These are phyloP conservation scores for Boloria selene DNA, from an alignment of 2,888 invertebrate species.

Conservation along the genomic window DNA sequence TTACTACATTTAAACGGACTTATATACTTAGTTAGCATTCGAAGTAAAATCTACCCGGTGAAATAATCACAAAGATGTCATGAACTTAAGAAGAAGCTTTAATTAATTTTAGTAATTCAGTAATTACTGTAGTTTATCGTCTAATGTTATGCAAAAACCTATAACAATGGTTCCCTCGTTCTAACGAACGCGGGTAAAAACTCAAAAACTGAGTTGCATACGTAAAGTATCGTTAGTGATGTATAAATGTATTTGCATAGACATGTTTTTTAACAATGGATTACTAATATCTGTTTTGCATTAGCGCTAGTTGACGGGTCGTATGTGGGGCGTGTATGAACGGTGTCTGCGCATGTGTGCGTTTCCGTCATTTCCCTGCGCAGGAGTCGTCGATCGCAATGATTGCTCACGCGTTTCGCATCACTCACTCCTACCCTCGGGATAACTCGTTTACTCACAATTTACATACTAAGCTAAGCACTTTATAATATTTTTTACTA, in stretches of 20 bases:
- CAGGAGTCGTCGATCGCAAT: conserved; percentile 75
- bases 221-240: conserved; percentile 52
- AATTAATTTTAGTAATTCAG: conserved; percentile 18
- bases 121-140: conserved; percentile 22
- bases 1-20: neutral
- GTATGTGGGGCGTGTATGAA: conserved; percentile 41
- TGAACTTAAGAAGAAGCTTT: conserved; percentile 13
- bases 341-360: conserved; percentile 50
- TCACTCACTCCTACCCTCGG: conserved; percentile 73
- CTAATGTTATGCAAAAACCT: conserved; percentile 26
- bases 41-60: neutral
- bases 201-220: conserved; percentile 56
- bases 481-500: conserved; percentile 57
- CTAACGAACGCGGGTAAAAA: conserved; percentile 48
- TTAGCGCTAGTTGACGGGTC: conserved; percentile 37
- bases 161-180: conserved; percentile 34
- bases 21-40: conserved; percentile 1
- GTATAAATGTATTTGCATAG: conserved; percentile 71
- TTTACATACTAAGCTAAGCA: conserved; percentile 74
- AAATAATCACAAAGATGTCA: conserved; percentile 10
- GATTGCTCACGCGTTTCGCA: conserved; percentile 81
- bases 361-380: conserved; percentile 75
- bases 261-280: conserved; percentile 63
- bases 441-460: conserved; percentile 73
- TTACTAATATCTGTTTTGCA: conserved; percentile 54